These are phyloP conservation scores for Apodemus speciosus DNA, from an alignment of 2,113 vertebrate species.

Conservation along the genomic window DNA sequence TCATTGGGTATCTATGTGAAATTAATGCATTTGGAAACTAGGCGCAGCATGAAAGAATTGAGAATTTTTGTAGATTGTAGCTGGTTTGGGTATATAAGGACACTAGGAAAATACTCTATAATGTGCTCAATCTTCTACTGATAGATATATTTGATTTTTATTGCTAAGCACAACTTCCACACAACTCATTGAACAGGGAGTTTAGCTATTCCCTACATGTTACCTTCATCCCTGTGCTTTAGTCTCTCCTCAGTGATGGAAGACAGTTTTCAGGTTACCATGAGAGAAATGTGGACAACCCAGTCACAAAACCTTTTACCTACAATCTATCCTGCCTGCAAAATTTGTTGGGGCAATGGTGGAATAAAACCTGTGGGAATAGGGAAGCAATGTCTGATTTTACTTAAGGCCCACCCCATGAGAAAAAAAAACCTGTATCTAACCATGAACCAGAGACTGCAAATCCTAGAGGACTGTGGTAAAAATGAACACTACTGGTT, in stretches of 20 bases:
- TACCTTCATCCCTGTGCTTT: not conserved
- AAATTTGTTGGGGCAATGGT: not conserved
- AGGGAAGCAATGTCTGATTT: not conserved
- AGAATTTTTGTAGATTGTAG: not conserved
- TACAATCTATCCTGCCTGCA: not conserved
- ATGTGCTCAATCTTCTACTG: not conserved
- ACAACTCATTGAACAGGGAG: not conserved
- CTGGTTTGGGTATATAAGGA: not conserved
- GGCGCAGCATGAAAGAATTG: not conserved
- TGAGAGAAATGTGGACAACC: not conserved
- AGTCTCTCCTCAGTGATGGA: not conserved
- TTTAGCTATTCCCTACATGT: not conserved
- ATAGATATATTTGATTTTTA: slow-evolving; percentile 3
- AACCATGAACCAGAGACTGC: not conserved
- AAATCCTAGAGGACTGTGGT: too few species aligned
- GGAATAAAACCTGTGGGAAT: not conserved
- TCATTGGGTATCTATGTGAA: not conserved
- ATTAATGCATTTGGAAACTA: not conserved
- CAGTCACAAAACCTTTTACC: not conserved
- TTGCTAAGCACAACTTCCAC: not conserved
- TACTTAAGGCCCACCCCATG: too few species aligned
- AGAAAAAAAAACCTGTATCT: not conserved
- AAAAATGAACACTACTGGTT: not conserved
- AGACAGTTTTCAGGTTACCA: not conserved
- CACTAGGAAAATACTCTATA: not conserved